A percentile compares a stretch with the other conserved stretches of the same genome.
Conservation (phyloP, 2,888 invertebrate genomes). For the Patella caerulea region DNA sequence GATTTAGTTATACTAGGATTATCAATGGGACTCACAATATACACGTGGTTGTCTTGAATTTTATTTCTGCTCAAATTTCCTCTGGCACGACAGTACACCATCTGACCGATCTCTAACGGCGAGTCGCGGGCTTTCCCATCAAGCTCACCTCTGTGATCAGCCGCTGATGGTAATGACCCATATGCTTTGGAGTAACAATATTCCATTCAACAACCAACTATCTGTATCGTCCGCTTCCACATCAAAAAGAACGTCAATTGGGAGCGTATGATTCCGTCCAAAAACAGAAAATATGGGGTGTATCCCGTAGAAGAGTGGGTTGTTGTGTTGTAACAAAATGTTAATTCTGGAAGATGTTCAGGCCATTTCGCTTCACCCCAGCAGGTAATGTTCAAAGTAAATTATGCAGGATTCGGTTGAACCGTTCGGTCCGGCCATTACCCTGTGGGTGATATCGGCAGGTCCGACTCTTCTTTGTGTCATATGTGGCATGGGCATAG, state of each 20-base stretch:
- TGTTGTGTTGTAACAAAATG: conserved; percentile 26
- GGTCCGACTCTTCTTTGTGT: conserved; percentile 25
- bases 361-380: conserved; percentile 6
- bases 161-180: neutral
- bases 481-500: too few relatives aligned
- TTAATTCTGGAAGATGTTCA: neutral
- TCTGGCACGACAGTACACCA: conserved; percentile 17
- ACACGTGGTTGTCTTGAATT: conserved; percentile 22
- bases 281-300: conserved; percentile 29
- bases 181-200: neutral
- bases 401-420: conserved; percentile 30
- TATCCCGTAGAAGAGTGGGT: conserved; percentile 24
- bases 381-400: conserved; percentile 23
- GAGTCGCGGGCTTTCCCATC: conserved; percentile 15
- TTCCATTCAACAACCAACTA: neutral
- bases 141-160: neutral
- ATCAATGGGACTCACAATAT: conserved; percentile 16
- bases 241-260: conserved; percentile 27
- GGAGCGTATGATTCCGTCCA: conserved; percentile 29
- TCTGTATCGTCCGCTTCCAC: neutral
- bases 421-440: conserved; percentile 26
- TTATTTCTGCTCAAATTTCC: conserved; percentile 18
- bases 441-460: conserved; percentile 29
- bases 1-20: neutral
- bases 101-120: conserved; percentile 8